phyloP scores from a whole-genome alignment of 1,140 invertebrate species.

The Aphelenchoides avenae region DNA sequence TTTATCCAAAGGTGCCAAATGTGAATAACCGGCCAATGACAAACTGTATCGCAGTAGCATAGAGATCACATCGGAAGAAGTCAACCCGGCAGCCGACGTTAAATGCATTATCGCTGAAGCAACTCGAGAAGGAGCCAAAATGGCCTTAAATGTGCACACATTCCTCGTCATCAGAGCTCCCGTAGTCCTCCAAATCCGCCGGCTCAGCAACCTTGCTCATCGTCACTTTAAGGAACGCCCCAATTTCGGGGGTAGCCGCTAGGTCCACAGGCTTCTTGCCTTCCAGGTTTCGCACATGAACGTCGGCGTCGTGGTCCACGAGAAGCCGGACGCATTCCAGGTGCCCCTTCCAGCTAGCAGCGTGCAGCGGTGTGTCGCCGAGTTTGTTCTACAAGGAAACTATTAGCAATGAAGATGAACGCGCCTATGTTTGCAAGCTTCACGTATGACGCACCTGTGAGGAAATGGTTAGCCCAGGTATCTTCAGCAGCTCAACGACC shows the following conservation, averaged over 20 bases:
- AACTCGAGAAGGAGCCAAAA: no score
- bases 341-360: constrained; percentile 64
- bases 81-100: no score
- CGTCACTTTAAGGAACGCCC: constrained; percentile 60
- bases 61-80: no score
- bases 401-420: no score
- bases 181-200: constrained; percentile 29
- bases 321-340: constrained; percentile 64
- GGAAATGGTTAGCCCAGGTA: constrained; percentile 60
- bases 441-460: no score
- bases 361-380: constrained; percentile 65
- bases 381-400: constrained; percentile 59
- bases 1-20: no score
- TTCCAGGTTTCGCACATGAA: constrained; percentile 64
- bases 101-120: no score
- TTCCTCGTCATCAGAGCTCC: no score
- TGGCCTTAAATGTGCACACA: no score
- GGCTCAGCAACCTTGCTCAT: constrained; percentile 45
- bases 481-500: constrained; percentile 56
- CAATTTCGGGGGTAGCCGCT: constrained; percentile 61
- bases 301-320: constrained; percentile 60
- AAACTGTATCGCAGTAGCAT: no score
- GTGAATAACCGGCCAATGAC: no score
- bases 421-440: no score
- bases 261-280: constrained; percentile 65